Evolutionary conservation across 2,888 invertebrate genomes (phyloP).

Genomic region (Zhuqinia jingwanae): DNA sequence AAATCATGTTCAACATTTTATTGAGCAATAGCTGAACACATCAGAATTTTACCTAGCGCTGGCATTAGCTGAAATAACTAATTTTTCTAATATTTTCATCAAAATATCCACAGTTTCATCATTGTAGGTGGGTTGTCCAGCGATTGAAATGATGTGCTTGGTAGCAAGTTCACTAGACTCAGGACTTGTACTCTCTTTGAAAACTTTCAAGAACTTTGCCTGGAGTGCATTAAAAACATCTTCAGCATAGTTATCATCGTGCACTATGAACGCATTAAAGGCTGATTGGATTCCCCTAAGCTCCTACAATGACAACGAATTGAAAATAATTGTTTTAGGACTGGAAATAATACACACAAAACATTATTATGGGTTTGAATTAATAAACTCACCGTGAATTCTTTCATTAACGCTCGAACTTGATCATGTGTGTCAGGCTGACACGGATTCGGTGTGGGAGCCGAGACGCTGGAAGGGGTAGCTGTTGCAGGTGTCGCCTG

Average conservation of each 20-base stretch:
- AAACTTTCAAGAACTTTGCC: constrained; percentile 83
- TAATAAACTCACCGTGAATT: constrained; percentile 76
- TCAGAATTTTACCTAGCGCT: constrained; percentile 87
- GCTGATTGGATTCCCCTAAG: constrained; percentile 94
- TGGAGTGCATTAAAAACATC: constrained; percentile 72
- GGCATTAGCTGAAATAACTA: constrained; percentile 88
- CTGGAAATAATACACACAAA: neutral
- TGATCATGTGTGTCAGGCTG: constrained; percentile 75
- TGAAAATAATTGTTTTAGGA: neutral
- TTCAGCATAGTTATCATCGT: constrained; percentile 80
- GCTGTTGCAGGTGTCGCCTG: constrained; percentile 58
- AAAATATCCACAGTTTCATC: constrained; percentile 89
- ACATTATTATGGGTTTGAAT: too few species aligned
- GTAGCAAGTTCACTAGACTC: constrained; percentile 90
- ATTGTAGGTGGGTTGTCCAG: constrained; percentile 89
- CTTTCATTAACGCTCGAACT: constrained; percentile 75
- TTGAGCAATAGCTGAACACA: too few species aligned
- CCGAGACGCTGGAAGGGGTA: constrained; percentile 60
- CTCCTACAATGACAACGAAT: constrained; percentile 83
- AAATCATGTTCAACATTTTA: neutral
- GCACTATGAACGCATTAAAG: constrained; percentile 92
- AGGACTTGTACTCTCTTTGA: constrained; percentile 84
- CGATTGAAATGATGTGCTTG: constrained; percentile 87
- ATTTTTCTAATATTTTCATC: constrained; percentile 87
- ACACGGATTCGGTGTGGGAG: constrained; percentile 73